Percentiles rank a stretch among this genome's conserved stretches.
These are phyloP conservation scores for Phyllopteryx taeniolatus DNA, from an alignment of 2,113 vertebrate species.

Conservation along the genomic window DNA sequence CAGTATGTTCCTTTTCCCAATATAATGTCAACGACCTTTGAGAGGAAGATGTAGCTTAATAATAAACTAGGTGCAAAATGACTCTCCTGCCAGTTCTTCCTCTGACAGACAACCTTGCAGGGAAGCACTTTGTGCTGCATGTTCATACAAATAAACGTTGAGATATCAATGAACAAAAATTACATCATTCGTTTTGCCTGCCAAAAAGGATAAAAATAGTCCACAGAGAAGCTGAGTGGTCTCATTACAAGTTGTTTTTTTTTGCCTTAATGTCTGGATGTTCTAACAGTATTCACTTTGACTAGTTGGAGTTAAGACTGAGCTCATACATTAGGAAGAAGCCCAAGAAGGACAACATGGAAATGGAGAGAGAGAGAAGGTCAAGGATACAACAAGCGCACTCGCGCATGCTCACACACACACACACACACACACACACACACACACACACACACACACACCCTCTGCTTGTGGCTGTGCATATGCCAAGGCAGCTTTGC, in stretches of 20 bases:
- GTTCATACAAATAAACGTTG: neutral
- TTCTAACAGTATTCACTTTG: conserved; percentile 29
- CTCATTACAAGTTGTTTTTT: conserved; percentile 12
- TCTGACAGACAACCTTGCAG: neutral
- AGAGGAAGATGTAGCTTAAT: neutral
- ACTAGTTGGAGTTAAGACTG: conserved; percentile 16
- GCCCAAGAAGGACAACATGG: conserved; percentile 1
- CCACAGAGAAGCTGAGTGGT: neutral
- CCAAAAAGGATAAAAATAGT: conserved; percentile 17
- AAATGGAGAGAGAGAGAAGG: conserved; percentile 33
- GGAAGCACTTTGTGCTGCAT: neutral
- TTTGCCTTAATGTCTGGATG: conserved; percentile 1
- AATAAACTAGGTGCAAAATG: neutral
- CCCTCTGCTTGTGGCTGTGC: conserved; percentile 16
- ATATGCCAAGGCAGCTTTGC: conserved; percentile 45
- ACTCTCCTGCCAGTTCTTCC: neutral
- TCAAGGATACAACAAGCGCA: conserved; percentile 27
- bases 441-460: conserved; percentile 10
- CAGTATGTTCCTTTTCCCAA: neutral
- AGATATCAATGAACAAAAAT: neutral
- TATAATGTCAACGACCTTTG: neutral
- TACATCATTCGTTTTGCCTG: neutral
- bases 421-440: conserved; percentile 9
- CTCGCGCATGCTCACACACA: conserved; percentile 1
- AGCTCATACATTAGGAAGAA: conserved; percentile 29